Conservation (phyloP, 2,888 invertebrate species). For the Protonemura montana region DNA sequence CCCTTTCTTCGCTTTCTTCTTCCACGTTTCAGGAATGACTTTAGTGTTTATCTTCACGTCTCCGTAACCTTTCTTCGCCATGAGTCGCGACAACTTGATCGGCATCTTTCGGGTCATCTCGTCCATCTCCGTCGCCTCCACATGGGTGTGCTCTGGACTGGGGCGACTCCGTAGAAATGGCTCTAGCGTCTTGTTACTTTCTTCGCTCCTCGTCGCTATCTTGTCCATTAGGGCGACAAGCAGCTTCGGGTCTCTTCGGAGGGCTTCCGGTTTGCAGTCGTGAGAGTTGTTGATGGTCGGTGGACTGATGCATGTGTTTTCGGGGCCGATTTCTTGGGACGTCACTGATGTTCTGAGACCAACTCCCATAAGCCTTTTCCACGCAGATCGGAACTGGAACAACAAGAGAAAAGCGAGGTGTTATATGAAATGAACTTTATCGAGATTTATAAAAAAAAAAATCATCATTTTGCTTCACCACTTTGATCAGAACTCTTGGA, state of each 20-base stretch:
- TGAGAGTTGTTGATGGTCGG: slow-evolving; percentile 45
- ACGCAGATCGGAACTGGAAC: slow-evolving; percentile 53
- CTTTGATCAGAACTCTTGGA: too few relatives aligned
- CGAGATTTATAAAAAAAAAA: too few relatives aligned
- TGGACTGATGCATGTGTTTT: slow-evolving; percentile 47
- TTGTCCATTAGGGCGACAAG: not conserved
- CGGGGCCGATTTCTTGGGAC: slow-evolving; percentile 46
- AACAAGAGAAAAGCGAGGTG: not conserved
- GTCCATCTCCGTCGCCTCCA: slow-evolving; percentile 23
- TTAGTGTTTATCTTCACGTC: not conserved
- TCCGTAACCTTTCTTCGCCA: not conserved
- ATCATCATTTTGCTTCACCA: too few relatives aligned
- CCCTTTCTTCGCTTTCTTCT: slow-evolving; percentile 17
- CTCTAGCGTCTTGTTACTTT: not conserved
- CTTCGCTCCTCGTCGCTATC: not conserved
- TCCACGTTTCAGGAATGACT: not conserved
- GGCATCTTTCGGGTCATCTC: not conserved
- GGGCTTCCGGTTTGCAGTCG: not conserved
- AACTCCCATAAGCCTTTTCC: slow-evolving; percentile 51
- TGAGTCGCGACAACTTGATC: not conserved
- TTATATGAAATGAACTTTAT: too few relatives aligned
- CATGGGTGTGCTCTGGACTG: not conserved
- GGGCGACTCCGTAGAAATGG: not conserved
- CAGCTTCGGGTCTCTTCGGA: not conserved
- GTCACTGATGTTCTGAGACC: slow-evolving; percentile 32